Evolutionary conservation across 2,797 vertebrate species (phyloP), one percentile per base, ranked within the genome.

Genomic region (Otolemur crassicaudatus): DNA sequence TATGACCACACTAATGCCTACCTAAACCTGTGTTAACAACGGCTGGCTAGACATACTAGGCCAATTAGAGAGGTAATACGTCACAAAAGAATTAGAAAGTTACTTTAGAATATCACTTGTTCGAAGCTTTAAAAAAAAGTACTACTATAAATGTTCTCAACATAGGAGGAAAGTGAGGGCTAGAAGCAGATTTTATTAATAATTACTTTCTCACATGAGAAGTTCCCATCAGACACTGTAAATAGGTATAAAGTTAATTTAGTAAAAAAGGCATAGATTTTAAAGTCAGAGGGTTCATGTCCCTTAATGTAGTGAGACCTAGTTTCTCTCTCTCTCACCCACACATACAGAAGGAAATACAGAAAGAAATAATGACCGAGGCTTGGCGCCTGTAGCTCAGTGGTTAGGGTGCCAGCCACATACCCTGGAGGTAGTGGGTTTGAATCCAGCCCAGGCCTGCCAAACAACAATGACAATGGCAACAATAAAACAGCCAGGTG

Each of bases 71-170:
- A 1, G 23, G 37, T 91, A 90, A 37, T 69, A 72, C 56, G 90
- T 81, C 70, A 95, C n/a, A 94, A 86, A 53, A 19, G 29, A 67
- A 91, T 87, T 75, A 4, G 79, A 83, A 96, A 76, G n/a, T 88
- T 83, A 73, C 49, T 88, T n/a, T 22, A 87, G 34, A 73, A 40
- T 70, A 56, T 43, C 85, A 53, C 14, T 79, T 82, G 14, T 40
- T 91, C 43, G 87, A 10, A 56, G n/a, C 16, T 77, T 67, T 13
- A 29, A 56, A 5, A 73, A 53, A 46, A 31, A 70, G 17, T 86
- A 37, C 10, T 23, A 65, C 37, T 27, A 65, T 11, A 67, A 86
- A 84, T 81, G 34, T 3, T 89, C 22, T 93, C n/a, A 61, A 77
- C 7, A 40, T 69, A 53, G 25, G 20, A 63, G 34, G 53, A 91